A percentile compares a stretch with the other conserved stretches of the same genome.
Conservation (phyloP, 2,797 vertebrate species). For the Oceanodroma leucorhoa region DNA sequence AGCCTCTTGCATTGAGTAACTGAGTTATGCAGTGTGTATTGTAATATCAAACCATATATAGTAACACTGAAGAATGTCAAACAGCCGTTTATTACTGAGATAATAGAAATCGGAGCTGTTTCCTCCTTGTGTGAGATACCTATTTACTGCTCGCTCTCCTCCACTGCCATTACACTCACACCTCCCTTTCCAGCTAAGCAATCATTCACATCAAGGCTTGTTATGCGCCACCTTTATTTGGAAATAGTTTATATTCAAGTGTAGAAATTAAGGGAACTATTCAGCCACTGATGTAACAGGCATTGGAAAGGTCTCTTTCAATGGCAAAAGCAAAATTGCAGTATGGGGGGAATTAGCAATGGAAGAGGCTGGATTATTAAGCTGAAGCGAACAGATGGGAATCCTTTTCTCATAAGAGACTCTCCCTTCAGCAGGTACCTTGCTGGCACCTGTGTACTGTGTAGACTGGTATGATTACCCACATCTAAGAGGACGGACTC, state of each 20-base stretch:
- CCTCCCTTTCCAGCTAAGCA: background rate
- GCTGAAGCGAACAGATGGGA: background rate
- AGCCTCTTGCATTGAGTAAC: background rate
- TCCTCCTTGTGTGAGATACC: background rate
- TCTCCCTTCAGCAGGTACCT: background rate
- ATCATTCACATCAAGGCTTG: background rate
- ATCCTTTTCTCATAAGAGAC: background rate
- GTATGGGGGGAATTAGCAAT: background rate
- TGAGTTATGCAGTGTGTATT: background rate
- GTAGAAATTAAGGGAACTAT: background rate
- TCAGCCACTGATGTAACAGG: background rate
- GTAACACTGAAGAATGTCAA: background rate
- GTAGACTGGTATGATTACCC: background rate
- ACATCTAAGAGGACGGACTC: background rate
- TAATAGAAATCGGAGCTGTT: constrained; percentile 3
- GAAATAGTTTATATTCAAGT: background rate
- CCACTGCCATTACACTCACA: background rate
- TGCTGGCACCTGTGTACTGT: background rate
- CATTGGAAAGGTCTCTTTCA: background rate
- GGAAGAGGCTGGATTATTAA: background rate
- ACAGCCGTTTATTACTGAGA: background rate
- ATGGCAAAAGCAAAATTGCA: background rate
- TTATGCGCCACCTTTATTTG: background rate
- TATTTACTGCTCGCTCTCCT: background rate
- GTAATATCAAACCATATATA: background rate